Base-by-base conservation (phyloP, 2,888 invertebrate species). In the Mimumesa dahlbomi region DNA sequence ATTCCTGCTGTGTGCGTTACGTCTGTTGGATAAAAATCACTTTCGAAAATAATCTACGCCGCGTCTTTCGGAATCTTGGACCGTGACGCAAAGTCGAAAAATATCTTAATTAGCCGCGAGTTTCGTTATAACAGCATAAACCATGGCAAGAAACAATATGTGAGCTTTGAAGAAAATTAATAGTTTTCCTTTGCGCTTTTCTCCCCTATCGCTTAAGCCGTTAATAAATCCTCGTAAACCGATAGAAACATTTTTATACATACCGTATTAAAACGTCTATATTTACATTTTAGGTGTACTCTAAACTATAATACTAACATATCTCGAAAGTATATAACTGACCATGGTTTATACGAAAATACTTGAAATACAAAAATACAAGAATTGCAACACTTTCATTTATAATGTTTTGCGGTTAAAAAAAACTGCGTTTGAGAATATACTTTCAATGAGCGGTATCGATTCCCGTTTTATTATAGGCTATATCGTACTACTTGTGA, bases 321-420 rank as follows among this genome's bases (percentile, higher is more conserved):
- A 45, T 45, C 31, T 62, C 13, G 13, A 58, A 62, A 57, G 57
- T 49, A 59, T 57, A 58, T 42, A 68, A 59, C 59, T 59, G 52
- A 76, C 67, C 70, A 76, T 76, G 77, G 73, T 71, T 73, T 67
- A 76, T 67, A 68, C 69, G 25, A 61, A 73, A 73, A 73, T 75
- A 72, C 46, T 52, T 67, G 53, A 64, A 54, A 66, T 73, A 77
- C 57, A 76, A 73, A 73, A 73, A 76, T 76, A 71, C 70, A 73
- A 67, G 68, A 64, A 66, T 64, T 58, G 58, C 45, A 68, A 59
- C 61, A 66, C 53, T 61, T 68, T 38, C 45, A 62, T 62, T 56
- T 54, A 18, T 62, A 59, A 67, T 22, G 29, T 38, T 34, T 42
- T 50, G 43, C 43, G 50, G 45, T 2, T 31, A 19, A 18, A 59